Conservation (phyloP, 1,140 invertebrate species). For the Elysia chlorotica region DNA sequence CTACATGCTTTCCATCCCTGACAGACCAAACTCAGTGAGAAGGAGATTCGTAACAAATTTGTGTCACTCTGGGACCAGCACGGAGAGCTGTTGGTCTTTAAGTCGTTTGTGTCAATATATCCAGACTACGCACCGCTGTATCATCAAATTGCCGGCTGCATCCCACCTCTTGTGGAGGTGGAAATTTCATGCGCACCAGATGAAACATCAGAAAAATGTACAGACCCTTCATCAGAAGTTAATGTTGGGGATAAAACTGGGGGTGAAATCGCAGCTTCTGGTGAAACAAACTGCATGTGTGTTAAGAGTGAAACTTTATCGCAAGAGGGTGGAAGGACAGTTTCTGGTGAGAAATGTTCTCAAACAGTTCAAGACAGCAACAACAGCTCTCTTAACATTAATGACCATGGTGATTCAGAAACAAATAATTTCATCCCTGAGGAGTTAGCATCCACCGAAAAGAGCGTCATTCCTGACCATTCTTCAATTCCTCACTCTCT, state of each 20-base stretch:
- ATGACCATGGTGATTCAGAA: neutral
- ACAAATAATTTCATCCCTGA: neutral
- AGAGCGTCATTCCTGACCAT: neutral
- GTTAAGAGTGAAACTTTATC: neutral
- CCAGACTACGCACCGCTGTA: conserved; percentile 6
- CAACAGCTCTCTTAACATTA: neutral
- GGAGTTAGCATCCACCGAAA: neutral
- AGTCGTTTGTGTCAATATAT: conserved; percentile 12
- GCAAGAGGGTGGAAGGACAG: neutral
- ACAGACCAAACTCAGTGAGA: neutral
- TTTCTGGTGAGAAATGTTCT: neutral
- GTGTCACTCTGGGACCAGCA: conserved; percentile 2
- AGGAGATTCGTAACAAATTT: conserved; percentile 10
- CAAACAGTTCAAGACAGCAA: too few species aligned
- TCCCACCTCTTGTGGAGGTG: neutral
- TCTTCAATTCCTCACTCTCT: neutral
- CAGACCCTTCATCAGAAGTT: neutral
- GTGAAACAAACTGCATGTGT: too few species aligned
- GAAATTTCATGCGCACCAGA: neutral
- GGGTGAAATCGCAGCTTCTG: neutral
- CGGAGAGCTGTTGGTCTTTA: conserved; percentile 10
- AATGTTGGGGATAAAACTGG: neutral
- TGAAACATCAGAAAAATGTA: neutral
- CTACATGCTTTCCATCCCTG: too few species aligned
- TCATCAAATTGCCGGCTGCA: conserved; percentile 6